Percentiles rank a stretch among this genome's conserved stretches.
Evolutionary conservation across 2,797 vertebrate species (phyloP).

Genomic region (Xiphophorus birchmanni): DNA sequence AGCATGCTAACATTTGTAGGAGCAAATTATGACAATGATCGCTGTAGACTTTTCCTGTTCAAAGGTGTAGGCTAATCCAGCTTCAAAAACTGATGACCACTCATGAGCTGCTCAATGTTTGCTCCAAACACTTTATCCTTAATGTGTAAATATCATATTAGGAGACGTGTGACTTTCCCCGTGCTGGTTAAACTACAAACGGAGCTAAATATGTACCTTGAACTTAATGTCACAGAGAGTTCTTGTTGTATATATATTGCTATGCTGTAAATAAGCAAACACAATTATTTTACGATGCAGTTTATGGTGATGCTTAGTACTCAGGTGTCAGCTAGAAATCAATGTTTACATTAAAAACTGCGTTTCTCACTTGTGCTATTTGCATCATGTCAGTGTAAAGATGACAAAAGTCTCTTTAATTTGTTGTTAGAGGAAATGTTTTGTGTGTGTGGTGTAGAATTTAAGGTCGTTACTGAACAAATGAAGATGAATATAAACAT

Average conservation of each 20-base stretch:
- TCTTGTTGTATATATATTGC: conserved; percentile 52
- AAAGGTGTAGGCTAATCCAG: neutral
- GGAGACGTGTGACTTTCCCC: conserved; percentile 11
- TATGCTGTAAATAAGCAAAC: conserved; percentile 46
- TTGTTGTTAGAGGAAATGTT: conserved; percentile 43
- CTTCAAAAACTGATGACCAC: neutral
- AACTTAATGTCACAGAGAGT: conserved; percentile 35
- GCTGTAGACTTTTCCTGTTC: neutral
- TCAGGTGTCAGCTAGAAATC: conserved; percentile 73
- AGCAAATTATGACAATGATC: neutral
- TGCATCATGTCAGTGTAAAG: conserved; percentile 34
- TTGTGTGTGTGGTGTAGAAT: conserved; percentile 24
- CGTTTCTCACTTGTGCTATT: conserved; percentile 38
- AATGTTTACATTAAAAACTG: conserved; percentile 70
- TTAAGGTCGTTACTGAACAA: conserved; percentile 50
- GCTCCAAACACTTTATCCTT: conserved; percentile 3
- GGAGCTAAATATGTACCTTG: conserved; percentile 53
- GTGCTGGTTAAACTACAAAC: conserved; percentile 16
- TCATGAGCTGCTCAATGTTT: neutral
- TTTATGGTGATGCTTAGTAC: conserved; percentile 47
- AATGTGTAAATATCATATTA: neutral
- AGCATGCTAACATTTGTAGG: neutral
- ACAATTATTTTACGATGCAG: conserved; percentile 24
- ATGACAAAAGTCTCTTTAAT: conserved; percentile 34
- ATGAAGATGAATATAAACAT: conserved; percentile 61